A percentile compares a stretch with the other conserved stretches of the same genome.
Conservation (phyloP, 2,888 invertebrate genomes). For the Lithophane socia region DNA sequence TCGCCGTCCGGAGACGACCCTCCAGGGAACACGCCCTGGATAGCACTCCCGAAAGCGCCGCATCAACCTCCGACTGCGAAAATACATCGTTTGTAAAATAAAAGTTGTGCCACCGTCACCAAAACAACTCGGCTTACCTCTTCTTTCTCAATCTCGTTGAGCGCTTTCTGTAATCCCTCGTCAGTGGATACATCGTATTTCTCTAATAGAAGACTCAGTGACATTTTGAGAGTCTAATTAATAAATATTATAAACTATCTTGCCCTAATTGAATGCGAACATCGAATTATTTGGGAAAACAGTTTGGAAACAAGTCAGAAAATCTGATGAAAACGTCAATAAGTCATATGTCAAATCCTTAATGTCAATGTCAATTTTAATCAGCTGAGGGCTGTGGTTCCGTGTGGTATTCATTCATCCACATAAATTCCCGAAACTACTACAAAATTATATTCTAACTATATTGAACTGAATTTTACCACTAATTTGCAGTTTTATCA, state of each 20-base stretch:
- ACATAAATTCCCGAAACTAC: neutral
- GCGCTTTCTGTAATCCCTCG: conserved; percentile 90
- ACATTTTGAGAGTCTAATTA: conserved; percentile 69
- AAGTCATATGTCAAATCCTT: conserved; percentile 30
- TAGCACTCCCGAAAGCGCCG: conserved; percentile 93
- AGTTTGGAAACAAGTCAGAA: conserved; percentile 34
- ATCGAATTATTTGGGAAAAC: conserved; percentile 11
- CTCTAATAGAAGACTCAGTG: conserved; percentile 82
- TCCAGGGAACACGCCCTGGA: conserved; percentile 94
- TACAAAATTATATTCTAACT: neutral
- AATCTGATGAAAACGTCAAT: conserved; percentile 42
- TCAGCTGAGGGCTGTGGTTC: conserved; percentile 22
- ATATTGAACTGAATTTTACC: neutral
- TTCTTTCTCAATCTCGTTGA: conserved; percentile 90
- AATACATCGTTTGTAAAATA: conserved; percentile 33
- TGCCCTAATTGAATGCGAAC: neutral
- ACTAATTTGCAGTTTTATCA: neutral
- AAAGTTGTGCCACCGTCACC: conserved; percentile 64
- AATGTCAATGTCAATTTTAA: conserved; percentile 29
- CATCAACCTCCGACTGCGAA: conserved; percentile 92
- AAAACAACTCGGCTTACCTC: conserved; percentile 82
- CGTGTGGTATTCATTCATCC: neutral
- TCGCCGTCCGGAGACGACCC: conserved; percentile 94
- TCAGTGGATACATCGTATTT: conserved; percentile 89
- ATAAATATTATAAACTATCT: neutral